Evolutionary conservation across 2,888 invertebrate genomes (phyloP).

Genomic region (Pheosia tremula): DNA sequence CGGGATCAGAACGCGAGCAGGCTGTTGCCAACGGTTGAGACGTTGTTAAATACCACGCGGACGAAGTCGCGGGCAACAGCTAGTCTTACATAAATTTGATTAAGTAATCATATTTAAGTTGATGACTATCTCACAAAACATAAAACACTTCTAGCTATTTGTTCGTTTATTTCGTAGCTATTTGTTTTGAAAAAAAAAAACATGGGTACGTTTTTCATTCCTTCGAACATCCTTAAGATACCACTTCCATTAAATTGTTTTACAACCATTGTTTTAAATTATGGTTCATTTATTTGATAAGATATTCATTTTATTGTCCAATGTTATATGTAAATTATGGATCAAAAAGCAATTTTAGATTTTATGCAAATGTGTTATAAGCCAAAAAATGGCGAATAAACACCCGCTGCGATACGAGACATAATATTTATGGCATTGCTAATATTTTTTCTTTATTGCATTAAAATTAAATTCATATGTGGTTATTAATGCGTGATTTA

Average conservation of each 20-base stretch:
- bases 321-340: constrained; percentile 27
- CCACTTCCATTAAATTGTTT: constrained; percentile 18
- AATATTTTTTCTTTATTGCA: constrained; percentile 32
- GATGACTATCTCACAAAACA: background rate
- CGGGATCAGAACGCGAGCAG: too few species aligned
- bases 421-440: constrained; percentile 46
- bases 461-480: constrained; percentile 26
- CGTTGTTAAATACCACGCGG: too few species aligned
- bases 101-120: background rate
- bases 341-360: constrained; percentile 34
- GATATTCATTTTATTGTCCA: constrained; percentile 22
- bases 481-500: constrained; percentile 29
- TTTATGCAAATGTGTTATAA: constrained; percentile 56
- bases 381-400: constrained; percentile 52
- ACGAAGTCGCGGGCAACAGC: too few species aligned
- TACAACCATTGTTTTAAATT: constrained; percentile 21
- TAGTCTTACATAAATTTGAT: constrained; percentile 5
- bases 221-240: constrained; percentile 7
- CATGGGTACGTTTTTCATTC: background rate
- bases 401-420: constrained; percentile 54
- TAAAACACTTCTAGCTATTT: background rate
- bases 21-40: too few species aligned
- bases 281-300: constrained; percentile 15
- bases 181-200: background rate
- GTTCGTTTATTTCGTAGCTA: too few species aligned